Evolutionary conservation across 1,140 invertebrate genomes (phyloP).

Genomic region (Vanessa atalanta): DNA sequence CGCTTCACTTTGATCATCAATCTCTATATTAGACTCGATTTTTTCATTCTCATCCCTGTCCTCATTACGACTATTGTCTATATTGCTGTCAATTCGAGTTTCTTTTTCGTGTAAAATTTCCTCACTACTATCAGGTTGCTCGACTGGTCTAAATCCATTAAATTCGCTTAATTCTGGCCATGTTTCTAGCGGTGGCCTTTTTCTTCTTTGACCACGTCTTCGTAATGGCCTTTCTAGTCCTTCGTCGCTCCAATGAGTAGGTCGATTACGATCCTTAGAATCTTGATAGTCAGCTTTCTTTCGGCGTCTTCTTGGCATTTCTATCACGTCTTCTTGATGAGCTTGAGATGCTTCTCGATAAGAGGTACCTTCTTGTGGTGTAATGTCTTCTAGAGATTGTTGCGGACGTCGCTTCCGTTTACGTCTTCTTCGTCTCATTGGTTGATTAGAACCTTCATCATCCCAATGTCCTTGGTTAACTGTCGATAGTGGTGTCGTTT

Average conservation of each 20-base stretch:
- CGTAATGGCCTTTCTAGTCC: conserved; percentile 51
- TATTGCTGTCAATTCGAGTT: conserved; percentile 12
- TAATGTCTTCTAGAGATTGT: conserved; percentile 38
- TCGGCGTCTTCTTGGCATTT: conserved; percentile 47
- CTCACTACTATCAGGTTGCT: conserved; percentile 23
- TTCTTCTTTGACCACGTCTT: conserved; percentile 71
- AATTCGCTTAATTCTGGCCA: conserved; percentile 59
- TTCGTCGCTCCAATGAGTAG: conserved; percentile 49
- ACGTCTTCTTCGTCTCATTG: conserved; percentile 70
- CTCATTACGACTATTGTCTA: conserved; percentile 26
- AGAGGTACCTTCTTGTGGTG: conserved; percentile 45
- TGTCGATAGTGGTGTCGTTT: conserved; percentile 41
- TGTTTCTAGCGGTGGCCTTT: conserved; percentile 48
- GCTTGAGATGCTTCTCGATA: conserved; percentile 43
- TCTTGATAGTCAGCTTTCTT: conserved; percentile 56
- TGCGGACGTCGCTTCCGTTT: conserved; percentile 81
- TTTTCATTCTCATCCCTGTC: conserved; percentile 21
- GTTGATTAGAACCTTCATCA: conserved; percentile 49
- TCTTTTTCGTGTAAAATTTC: conserved; percentile 27
- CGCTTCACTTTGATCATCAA: conserved; percentile 20
- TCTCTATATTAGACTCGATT: conserved; percentile 9
- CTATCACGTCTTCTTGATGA: conserved; percentile 39
- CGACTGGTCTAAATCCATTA: conserved; percentile 33
- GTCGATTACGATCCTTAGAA: conserved; percentile 36
- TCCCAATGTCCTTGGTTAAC: conserved; percentile 40